These are phyloP conservation scores for Mnemiopsis leidyi DNA, from an alignment of 37 sponge, comb jelly and placozoan species.

Conservation along the genomic window DNA sequence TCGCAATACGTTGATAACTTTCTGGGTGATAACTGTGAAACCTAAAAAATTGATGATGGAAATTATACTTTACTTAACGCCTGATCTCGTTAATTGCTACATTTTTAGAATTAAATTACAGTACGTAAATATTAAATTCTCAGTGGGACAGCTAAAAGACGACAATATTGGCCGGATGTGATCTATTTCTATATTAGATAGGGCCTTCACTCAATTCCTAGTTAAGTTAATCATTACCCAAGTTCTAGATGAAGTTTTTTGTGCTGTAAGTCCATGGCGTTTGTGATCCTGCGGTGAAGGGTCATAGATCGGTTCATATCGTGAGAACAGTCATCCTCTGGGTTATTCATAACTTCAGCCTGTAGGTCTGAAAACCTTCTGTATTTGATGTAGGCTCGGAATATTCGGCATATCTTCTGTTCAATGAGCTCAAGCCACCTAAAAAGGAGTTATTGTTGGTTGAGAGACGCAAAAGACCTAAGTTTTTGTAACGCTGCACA, in stretches of 20 bases:
- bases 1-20: constrained; percentile 33
- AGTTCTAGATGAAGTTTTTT: constrained; percentile 6
- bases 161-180: no score
- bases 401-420: background rate
- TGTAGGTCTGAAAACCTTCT: background rate
- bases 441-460: background rate
- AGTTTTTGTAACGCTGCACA: no score
- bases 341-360: constrained; percentile 13
- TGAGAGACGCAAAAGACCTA: background rate
- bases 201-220: no score
- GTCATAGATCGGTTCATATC: constrained; percentile 8
- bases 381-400: constrained; percentile 23
- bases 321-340: background rate
- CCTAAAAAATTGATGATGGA: no score
- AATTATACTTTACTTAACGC: no score
- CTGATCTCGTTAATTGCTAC: no score
- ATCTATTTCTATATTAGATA: no score
- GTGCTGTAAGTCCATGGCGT: constrained; percentile 27
- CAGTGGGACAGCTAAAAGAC: no score
- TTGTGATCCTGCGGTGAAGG: constrained; percentile 44
- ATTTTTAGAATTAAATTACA: no score
- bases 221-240: no score
- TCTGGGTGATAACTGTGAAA: no score
- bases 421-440: constrained; percentile 52
- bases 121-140: no score